Evolutionary conservation across 2,797 vertebrate genomes (phyloP), one percentile per base, ranked within the genome.

Genomic region (Sebastolobus alascanus): DNA sequence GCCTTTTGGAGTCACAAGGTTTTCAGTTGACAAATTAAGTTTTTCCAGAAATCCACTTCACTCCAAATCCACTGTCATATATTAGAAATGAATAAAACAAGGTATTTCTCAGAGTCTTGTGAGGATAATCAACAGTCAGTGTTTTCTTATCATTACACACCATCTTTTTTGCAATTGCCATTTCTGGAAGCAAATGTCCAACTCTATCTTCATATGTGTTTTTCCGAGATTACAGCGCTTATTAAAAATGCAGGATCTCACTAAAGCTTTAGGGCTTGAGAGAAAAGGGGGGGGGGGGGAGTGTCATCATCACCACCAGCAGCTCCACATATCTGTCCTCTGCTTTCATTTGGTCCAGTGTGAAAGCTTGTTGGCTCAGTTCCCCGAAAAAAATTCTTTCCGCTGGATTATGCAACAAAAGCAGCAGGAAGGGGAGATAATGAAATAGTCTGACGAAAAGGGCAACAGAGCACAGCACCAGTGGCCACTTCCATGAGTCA

Each of bases 401-500:
- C 77, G 40, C 87, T 86, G 87, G 84, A 92, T 93, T 92, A 91
- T 31, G 84, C 86, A 93, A 91, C 90, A 90, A 88, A 87, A 90
- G 84, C 91, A 88, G 82, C 87, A 91, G 90, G 90, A 92, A 92
- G 88, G n/a, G 59, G 79, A 88, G 87, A 89, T 90, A 91, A 90
- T 88, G 84, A 88, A 90, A 88, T 50, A 77, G 74, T 84, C 79
- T 80, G 80, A 84, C 86, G 84, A 86, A 89, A 87, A 75, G 56
- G 75, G 77, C 77, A 77, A 80, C 13, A 88, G 84, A 83, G 83
- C 83, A 71, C 14, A 80, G 74, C 83, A 76, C 80, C 75, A 89
- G 54, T 79, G 86, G 70, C 46, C 71, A 74, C 81, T 38, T 64
- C 43, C 38, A 69, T 58, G 77, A 91, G 74, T 86, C 84, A 88